Percentiles rank a stretch among this genome's conserved stretches.
These are phyloP conservation scores for Xestia xanthographa DNA, from an alignment of 2,888 invertebrate genomes.

Conservation along the genomic window DNA sequence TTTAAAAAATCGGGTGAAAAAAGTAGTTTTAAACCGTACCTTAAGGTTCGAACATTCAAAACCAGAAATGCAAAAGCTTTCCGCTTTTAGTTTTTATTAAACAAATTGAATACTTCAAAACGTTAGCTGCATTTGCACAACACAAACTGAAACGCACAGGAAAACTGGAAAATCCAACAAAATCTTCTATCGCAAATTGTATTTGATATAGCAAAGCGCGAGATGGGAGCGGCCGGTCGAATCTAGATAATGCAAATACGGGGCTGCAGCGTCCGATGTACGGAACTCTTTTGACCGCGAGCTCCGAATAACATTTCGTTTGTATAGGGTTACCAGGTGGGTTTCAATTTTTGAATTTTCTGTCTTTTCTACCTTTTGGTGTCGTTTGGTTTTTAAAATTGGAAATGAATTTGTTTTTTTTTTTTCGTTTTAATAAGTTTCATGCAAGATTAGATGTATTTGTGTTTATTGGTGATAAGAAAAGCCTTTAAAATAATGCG, in stretches of 20 bases:
- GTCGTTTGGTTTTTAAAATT: neutral
- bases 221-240: constrained; percentile 84
- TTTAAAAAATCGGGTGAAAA: neutral
- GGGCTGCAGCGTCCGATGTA: constrained; percentile 71
- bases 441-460: neutral
- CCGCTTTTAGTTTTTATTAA: constrained; percentile 41
- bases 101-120: constrained; percentile 51
- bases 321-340: constrained; percentile 57
- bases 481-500: neutral
- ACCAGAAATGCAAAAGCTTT: constrained; percentile 7
- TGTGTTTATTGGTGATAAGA: no score
- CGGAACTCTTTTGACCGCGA: constrained; percentile 77
- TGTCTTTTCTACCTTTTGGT: neutral
- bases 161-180: constrained; percentile 74
- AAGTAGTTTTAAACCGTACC: neutral
- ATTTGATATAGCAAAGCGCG: constrained; percentile 86
- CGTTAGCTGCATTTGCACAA: constrained; percentile 51
- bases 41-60: neutral
- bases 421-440: neutral
- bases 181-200: constrained; percentile 85
- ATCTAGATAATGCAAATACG: constrained; percentile 86
- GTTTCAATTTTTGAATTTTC: constrained; percentile 7
- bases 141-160: constrained; percentile 56
- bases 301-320: constrained; percentile 76
- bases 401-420: neutral